Base-by-base conservation (phyloP, 2,888 invertebrate genomes). In the Drosophila infuscata region DNA sequence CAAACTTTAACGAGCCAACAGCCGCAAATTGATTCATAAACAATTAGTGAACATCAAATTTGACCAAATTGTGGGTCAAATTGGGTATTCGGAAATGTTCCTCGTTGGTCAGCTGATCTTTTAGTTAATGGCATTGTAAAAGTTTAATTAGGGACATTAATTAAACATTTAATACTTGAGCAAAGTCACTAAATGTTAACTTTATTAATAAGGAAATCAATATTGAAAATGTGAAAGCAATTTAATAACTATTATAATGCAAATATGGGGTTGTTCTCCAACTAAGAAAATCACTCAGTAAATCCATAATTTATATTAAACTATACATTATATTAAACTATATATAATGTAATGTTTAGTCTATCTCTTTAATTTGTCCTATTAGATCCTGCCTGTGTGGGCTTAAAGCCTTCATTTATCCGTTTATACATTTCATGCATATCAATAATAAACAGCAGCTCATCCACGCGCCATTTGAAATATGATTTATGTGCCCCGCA, bases 401-500 rank as follows among this genome's bases (percentile, higher is more conserved):
- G 9, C 75, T 82, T 85, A 54, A 88, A 71, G 79, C 59, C 56
- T 15, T 35, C 69, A 48, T 57, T 43, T 20, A 57, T 57, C 63
- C 67, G 76, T 59, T 81, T 83, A 75, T 78, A 71, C 68, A 74
- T 80, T 83, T 69, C 70, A 72, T 75, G 73, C 76, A 79, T 79
- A 79, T 72, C 69, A 63, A 72, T 69, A 72, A 80, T 69, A 81
- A 81, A 68, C 69, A 66, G 66, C 62, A 72, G 79, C 83, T 74
- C 74, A 53, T 66, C 69, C 88, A 83, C 73, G 76, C 63, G 70
- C 81, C 82, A 79, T 70, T 74, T 67, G 77, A 79, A 90, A 83
- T 88, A 89, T 90, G 88, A 88, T 88, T 88, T 88, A 89, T 88
- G 82, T 75, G 79, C 76, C 83, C 75, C 52, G 67, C 56, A 74